Conservation (phyloP, 2,888 invertebrate species). For the Xestia c-nigrum region DNA sequence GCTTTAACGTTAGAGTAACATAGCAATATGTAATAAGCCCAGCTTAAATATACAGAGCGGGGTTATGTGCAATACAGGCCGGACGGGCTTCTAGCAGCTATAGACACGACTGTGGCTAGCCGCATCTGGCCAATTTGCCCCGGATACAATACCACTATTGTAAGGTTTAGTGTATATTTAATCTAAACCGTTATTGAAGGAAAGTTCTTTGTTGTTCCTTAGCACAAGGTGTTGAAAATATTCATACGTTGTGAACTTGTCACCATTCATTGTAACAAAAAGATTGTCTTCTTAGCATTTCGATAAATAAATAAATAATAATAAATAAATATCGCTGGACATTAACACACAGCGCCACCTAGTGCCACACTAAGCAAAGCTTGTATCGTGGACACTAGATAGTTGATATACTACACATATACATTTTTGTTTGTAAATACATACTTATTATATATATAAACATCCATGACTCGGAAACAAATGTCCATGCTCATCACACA, state of each 20-base stretch:
- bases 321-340: too few relatives aligned
- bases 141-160: neutral
- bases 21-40: constrained; percentile 42
- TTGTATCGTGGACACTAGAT: too few relatives aligned
- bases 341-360: too few relatives aligned
- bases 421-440: too few relatives aligned
- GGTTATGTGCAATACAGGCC: constrained; percentile 2
- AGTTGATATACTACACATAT: too few relatives aligned
- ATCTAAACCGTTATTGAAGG: neutral
- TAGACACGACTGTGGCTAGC: neutral
- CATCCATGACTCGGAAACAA: too few relatives aligned
- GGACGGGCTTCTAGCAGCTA: constrained; percentile 6
- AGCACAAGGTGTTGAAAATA: neutral
- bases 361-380: too few relatives aligned
- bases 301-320: too few relatives aligned
- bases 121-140: constrained; percentile 3
- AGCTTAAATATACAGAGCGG: constrained; percentile 31
- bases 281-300: neutral
- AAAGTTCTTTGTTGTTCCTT: neutral
- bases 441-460: too few relatives aligned
- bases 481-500: too few relatives aligned
- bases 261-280: neutral
- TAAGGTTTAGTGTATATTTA: neutral
- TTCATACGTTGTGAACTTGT: neutral
- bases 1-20: constrained; percentile 30